Percentiles rank a stretch among this genome's conserved stretches.
Conservation (phyloP, 2,797 vertebrate genomes). For the Acanthis flammea region DNA sequence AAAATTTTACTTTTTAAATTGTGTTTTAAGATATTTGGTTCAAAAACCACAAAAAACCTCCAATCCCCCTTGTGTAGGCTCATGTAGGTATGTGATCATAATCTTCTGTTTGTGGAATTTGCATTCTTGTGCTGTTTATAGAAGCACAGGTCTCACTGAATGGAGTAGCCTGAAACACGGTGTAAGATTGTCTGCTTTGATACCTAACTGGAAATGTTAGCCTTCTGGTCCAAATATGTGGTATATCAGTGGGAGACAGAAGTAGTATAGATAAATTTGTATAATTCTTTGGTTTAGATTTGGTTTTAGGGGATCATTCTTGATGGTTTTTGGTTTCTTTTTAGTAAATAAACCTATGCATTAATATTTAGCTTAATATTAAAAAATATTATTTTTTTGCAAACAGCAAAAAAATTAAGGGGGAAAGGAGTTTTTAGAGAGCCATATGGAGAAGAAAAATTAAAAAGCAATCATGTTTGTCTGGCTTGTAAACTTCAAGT, state of each 20-base stretch:
- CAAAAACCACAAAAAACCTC: accelerated
- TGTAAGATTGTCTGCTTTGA: not conserved
- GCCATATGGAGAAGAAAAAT: not conserved
- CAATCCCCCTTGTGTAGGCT: not conserved
- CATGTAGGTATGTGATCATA: not conserved
- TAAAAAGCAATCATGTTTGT: not conserved
- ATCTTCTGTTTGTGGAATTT: not conserved
- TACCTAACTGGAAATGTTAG: not conserved
- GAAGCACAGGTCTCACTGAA: not conserved
- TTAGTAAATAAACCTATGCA: not conserved
- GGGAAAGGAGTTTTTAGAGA: not conserved
- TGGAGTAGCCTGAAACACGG: not conserved
- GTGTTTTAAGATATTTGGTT: not conserved
- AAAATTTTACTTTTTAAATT: not conserved
- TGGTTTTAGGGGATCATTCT: accelerated
- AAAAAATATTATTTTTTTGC: not conserved
- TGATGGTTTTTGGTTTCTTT: not conserved
- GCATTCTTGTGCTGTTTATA: not conserved
- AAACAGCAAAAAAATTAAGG: not conserved
- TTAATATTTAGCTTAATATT: not conserved
- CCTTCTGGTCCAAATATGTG: not conserved
- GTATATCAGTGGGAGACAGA: not conserved
- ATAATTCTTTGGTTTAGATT: not conserved
- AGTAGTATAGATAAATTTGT: not conserved
- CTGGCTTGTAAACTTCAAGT: not conserved